Conservation (phyloP, 2,797 vertebrate species). For the Loriculus beryllinus region DNA sequence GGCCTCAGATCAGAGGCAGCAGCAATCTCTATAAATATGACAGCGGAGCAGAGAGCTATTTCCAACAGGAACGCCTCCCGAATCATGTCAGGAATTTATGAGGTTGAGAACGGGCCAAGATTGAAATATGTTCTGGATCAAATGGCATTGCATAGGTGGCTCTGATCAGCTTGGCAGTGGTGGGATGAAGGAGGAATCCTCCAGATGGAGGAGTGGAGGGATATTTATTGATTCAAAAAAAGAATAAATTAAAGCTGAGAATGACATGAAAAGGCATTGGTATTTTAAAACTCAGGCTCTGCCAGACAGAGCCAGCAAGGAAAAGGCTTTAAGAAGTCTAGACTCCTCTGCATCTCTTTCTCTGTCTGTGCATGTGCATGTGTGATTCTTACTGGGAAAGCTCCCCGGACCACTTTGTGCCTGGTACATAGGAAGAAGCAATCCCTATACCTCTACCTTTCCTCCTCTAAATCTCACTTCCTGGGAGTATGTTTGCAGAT, state of each 20-base stretch:
- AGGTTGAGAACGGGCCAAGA: conserved; percentile 37
- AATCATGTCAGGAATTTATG: conserved; percentile 66
- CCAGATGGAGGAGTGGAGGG: conserved; percentile 31
- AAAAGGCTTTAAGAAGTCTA: conserved; percentile 18
- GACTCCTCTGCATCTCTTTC: neutral
- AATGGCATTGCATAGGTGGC: conserved; percentile 50
- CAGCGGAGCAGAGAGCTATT: neutral
- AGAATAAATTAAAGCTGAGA: conserved; percentile 35
- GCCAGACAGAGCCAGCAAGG: neutral
- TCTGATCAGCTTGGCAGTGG: conserved; percentile 31
- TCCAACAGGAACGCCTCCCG: conserved; percentile 52
- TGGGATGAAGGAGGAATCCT: conserved; percentile 49
- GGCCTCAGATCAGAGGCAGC: conserved; percentile 55
- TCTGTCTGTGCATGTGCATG: neutral
- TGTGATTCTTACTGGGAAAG: neutral
- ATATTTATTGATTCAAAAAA: conserved; percentile 44
- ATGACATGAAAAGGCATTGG: conserved; percentile 42
- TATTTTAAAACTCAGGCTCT: conserved; percentile 23
- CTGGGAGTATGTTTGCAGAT: neutral
- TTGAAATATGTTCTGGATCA: conserved; percentile 51
- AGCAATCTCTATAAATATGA: conserved; percentile 36
- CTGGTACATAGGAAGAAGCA: neutral
- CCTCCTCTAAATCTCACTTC: neutral
- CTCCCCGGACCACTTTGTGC: neutral
- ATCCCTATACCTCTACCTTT: neutral